phyloP scores from a whole-genome alignment of 2,113 vertebrate genomes.

The Raja brachyura region DNA sequence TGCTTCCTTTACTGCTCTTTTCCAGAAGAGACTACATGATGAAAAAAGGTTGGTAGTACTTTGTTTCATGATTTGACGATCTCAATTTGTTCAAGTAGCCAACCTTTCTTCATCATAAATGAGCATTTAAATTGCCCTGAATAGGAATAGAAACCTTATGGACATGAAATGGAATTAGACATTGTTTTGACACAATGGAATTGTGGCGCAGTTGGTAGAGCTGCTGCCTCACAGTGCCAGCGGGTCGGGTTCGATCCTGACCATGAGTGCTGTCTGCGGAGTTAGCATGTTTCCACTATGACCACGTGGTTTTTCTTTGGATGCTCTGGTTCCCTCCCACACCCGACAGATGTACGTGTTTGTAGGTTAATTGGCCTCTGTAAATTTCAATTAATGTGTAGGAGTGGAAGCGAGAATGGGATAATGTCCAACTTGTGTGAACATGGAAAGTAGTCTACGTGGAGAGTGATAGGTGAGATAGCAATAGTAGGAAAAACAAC shows the following conservation, averaged over 20 bases:
- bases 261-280: no score
- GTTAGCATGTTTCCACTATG: no score
- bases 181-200: background rate
- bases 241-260: no score
- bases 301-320: no score
- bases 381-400: no score
- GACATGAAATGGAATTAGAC: background rate
- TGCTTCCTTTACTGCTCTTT: slow-evolving; percentile 49
- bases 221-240: no score
- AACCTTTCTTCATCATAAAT: slow-evolving; percentile 64
- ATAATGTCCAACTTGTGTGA: no score
- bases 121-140: background rate
- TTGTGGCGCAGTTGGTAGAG: background rate
- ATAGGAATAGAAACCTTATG: background rate
- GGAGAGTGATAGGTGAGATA: background rate
- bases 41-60: slow-evolving; percentile 68
- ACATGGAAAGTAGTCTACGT: no score
- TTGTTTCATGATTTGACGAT: slow-evolving; percentile 48
- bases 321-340: no score
- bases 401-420: no score
- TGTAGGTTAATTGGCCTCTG: no score
- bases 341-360: no score
- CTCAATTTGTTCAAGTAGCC: slow-evolving; percentile 55
- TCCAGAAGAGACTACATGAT: slow-evolving; percentile 51
- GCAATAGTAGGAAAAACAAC: background rate